These are phyloP conservation scores for Drosophila pruinosa DNA, from an alignment of 1,140 invertebrate genomes.

Conservation along the genomic window DNA sequence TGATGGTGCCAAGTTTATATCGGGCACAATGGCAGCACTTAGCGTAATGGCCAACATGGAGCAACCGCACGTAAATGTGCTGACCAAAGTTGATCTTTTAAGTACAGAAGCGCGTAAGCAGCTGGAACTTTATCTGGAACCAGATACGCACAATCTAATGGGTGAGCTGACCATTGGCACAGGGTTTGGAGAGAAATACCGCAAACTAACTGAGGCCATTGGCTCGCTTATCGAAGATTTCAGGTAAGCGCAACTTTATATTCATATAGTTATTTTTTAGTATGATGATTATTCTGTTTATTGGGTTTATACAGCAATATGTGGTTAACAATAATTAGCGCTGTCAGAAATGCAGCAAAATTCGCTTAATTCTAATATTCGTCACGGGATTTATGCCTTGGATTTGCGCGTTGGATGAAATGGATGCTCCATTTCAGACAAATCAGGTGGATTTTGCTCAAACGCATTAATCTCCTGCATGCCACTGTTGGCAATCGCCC, in stretches of 20 bases:
- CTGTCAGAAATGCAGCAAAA: conserved; percentile 6
- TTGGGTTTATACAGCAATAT: not conserved
- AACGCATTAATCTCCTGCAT: conserved; percentile 87
- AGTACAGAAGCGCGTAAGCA: conserved; percentile 91
- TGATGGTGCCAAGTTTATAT: conserved; percentile 97
- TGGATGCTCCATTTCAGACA: conserved; percentile 87
- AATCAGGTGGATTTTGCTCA: conserved; percentile 87
- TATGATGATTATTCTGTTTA: not conserved
- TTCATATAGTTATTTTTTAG: not conserved
- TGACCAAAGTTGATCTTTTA: conserved; percentile 98
- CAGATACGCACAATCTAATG: conserved; percentile 90
- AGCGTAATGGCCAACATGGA: conserved; percentile 98
- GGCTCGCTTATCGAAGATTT: conserved; percentile 94
- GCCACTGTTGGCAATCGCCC: conserved; percentile 86
- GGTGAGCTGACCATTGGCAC: conserved; percentile 85
- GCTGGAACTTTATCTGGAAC: conserved; percentile 93
- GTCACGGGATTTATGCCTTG: conserved; percentile 39
- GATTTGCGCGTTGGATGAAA: conserved; percentile 86
- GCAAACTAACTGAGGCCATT: conserved; percentile 90
- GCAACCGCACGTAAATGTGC: conserved; percentile 95
- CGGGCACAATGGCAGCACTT: conserved; percentile 95
- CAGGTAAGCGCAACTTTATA: conserved; percentile 53
- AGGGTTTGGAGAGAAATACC: conserved; percentile 90
- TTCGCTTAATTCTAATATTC: conserved; percentile 11
- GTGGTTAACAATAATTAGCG: not conserved